Evolutionary conservation across 1,140 invertebrate species (phyloP).

Genomic region (Sitobion miscanthi): DNA sequence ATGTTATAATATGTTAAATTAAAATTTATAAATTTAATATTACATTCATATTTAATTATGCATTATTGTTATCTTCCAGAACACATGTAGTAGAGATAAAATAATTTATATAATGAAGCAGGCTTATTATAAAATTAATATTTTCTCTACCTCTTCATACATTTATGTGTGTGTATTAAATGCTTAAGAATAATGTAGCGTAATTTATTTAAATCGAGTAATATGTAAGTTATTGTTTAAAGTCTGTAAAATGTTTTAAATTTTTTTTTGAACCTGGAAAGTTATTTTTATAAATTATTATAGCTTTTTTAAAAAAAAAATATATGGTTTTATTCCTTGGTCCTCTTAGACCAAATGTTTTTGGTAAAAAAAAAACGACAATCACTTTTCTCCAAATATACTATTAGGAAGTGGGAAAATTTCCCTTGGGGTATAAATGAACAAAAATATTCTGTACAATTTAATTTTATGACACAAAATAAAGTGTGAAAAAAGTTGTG

Average conservation of each 20-base stretch:
- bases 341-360: neutral
- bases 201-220: neutral
- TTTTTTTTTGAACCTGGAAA: neutral
- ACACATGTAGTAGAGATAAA: too few relatives aligned
- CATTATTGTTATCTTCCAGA: neutral
- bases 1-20: too few relatives aligned
- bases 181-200: neutral
- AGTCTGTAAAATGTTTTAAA: neutral
- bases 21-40: neutral
- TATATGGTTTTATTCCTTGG: neutral
- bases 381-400: neutral
- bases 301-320: neutral
- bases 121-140: too few relatives aligned
- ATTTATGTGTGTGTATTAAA: too few relatives aligned
- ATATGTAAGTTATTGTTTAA: neutral
- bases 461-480: neutral
- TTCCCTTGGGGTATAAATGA: neutral
- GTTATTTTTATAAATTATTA: neutral
- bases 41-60: neutral
- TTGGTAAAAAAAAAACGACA: neutral
- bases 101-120: too few relatives aligned
- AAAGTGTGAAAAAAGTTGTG: neutral
- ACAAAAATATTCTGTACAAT: neutral
- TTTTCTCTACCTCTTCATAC: too few relatives aligned
- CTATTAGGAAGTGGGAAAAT: conserved; percentile 6